A percentile compares a stretch with the other conserved stretches of the same genome.
Evolutionary conservation across 1,140 invertebrate genomes (phyloP).

Genomic region (Neoseiulus cucumeris): DNA sequence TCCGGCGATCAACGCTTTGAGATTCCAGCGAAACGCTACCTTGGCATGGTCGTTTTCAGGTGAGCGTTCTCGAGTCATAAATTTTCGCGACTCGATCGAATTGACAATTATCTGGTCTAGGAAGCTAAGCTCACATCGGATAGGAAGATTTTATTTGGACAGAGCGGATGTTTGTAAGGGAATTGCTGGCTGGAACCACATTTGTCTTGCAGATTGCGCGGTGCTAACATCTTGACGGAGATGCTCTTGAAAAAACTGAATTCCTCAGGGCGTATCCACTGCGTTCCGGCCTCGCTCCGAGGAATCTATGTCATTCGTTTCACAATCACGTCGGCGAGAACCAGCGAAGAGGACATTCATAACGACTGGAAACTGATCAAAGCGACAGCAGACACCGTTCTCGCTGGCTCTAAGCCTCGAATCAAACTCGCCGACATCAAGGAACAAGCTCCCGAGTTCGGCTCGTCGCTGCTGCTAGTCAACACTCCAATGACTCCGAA

Average conservation of each 20-base stretch:
- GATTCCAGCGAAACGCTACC: constrained; percentile 52
- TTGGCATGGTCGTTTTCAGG: constrained; percentile 77
- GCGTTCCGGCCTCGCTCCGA: constrained; percentile 32
- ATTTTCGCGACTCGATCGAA: no score
- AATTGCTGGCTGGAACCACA: no score
- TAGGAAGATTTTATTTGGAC: not conserved
- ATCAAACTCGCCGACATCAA: constrained; percentile 42
- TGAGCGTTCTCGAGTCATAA: constrained; percentile 27
- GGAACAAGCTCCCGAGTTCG: constrained; percentile 52
- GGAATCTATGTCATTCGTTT: constrained; percentile 75
- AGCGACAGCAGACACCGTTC: constrained; percentile 47
- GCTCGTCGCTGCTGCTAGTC: constrained; percentile 66
- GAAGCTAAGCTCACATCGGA: no score
- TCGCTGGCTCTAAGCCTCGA: constrained; percentile 19
- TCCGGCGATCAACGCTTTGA: constrained; percentile 33
- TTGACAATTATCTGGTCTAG: no score
- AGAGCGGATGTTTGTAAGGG: no score
- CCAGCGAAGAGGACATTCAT: constrained; percentile 62
- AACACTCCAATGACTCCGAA: constrained; percentile 93
- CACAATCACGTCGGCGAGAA: constrained; percentile 73
- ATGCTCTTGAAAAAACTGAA: constrained; percentile 34
- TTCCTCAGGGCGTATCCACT: constrained; percentile 32
- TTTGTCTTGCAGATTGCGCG: constrained; percentile 22
- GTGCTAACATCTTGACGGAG: constrained; percentile 34
- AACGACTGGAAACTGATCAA: constrained; percentile 76